phyloP scores from a whole-genome alignment of 1,140 invertebrate species.

The Drosophila gunungcola region DNA sequence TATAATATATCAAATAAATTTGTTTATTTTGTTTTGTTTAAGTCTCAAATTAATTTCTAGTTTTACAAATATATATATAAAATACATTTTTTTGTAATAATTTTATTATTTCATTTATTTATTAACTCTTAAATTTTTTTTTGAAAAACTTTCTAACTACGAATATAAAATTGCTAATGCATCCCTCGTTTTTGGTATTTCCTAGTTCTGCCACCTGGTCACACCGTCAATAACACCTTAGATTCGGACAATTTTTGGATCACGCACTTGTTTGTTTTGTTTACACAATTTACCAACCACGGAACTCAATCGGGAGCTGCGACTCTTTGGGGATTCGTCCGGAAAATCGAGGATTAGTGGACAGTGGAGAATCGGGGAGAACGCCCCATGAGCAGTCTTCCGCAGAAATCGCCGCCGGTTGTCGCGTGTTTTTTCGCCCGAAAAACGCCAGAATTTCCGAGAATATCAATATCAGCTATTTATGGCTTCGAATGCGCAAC shows the following conservation, averaged over 20 bases:
- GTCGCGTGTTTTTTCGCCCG: constrained; percentile 6
- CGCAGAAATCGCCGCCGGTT: constrained; percentile 13
- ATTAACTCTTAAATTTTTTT: no score
- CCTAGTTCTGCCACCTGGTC: background rate
- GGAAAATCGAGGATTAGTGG: background rate
- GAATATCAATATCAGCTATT: constrained; percentile 60
- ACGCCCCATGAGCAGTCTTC: constrained; percentile 20
- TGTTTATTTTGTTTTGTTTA: no score
- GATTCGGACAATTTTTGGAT: constrained; percentile 28
- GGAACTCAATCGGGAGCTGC: background rate
- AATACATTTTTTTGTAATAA: no score
- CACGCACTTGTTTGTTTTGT: constrained; percentile 49
- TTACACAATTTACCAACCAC: constrained; percentile 22
- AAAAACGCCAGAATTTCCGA: constrained; percentile 19
- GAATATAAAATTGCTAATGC: no score
- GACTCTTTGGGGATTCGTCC: background rate
- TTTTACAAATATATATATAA: no score
- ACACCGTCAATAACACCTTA: constrained; percentile 1
- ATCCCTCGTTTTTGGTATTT: background rate
- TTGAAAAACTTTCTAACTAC: no score
- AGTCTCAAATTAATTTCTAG: no score
- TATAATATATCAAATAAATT: no score
- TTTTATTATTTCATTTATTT: no score
- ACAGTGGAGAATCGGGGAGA: constrained; percentile 4
- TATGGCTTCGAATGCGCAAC: constrained; percentile 84